Percentiles rank a stretch among this genome's conserved stretches.
These are phyloP conservation scores for Brachionus rotundiformis DNA, from an alignment of 1,140 invertebrate genomes.

Conservation along the genomic window DNA sequence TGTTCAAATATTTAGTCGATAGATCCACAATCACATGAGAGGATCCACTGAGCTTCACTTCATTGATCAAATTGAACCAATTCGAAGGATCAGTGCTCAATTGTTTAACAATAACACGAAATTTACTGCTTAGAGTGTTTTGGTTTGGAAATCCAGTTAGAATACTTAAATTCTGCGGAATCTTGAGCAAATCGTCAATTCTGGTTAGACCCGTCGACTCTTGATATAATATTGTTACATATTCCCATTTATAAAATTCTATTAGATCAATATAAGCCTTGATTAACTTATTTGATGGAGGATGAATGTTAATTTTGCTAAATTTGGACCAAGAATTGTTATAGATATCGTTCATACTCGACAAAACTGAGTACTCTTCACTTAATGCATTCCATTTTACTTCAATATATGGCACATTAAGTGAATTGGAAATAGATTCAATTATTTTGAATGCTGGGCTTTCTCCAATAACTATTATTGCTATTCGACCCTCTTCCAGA, in stretches of 20 bases:
- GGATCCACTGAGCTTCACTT: constrained; percentile 22
- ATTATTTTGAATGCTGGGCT: neutral
- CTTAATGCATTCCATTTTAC: constrained; percentile 11
- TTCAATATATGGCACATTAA: constrained; percentile 42
- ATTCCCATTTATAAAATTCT: constrained; percentile 35
- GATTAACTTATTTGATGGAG: neutral
- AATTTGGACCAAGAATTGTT: neutral
- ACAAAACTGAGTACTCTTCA: neutral
- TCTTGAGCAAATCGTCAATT: constrained; percentile 7
- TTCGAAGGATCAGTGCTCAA: neutral
- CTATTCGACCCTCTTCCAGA: constrained; percentile 23
- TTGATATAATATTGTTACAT: constrained; percentile 35
- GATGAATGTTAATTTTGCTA: constrained; percentile 36
- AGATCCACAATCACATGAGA: constrained; percentile 34
- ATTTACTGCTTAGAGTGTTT: constrained; percentile 1
- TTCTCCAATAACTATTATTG: constrained; percentile 1
- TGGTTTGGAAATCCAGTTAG: neutral
- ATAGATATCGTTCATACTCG: neutral
- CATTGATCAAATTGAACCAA: constrained; percentile 21
- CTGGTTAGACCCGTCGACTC: neutral
- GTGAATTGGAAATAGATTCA: constrained; percentile 11
- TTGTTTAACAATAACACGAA: constrained; percentile 8
- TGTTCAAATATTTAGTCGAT: constrained; percentile 32
- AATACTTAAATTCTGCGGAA: neutral
- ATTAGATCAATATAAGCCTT: constrained; percentile 21